Evolutionary conservation across 1,140 invertebrate genomes (phyloP).

Genomic region (Phymorhynchus buccinoides): DNA sequence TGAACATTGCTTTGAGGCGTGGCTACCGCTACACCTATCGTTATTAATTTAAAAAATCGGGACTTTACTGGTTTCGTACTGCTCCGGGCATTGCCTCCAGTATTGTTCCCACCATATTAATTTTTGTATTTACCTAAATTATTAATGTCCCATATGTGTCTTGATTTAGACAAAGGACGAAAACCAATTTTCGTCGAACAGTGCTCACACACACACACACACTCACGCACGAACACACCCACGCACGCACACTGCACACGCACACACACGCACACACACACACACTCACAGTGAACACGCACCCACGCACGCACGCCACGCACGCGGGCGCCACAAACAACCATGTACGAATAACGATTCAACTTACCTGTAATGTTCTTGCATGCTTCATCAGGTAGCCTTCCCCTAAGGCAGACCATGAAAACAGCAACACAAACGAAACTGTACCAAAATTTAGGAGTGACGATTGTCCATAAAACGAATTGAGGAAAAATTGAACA

Average conservation of each 20-base stretch:
- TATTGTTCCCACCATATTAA: too few relatives aligned
- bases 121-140: too few relatives aligned
- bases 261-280: not conserved
- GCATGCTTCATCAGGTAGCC: constrained; percentile 11
- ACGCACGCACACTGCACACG: not conserved
- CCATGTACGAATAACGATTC: not conserved
- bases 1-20: too few relatives aligned
- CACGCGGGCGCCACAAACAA: not conserved
- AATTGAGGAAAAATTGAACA: too few relatives aligned
- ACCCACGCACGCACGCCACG: not conserved
- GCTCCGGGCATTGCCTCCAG: too few relatives aligned
- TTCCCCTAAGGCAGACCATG: not conserved
- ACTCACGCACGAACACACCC: not conserved
- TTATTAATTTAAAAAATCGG: too few relatives aligned
- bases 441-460: too few relatives aligned
- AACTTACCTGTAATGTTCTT: not conserved
- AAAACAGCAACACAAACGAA: not conserved
- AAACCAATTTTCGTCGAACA: not conserved
- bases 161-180: not conserved
- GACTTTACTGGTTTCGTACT: too few relatives aligned
- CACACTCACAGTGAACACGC: not conserved
- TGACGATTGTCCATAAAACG: too few relatives aligned
- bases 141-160: too few relatives aligned
- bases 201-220: not conserved
- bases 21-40: too few relatives aligned